Evolutionary conservation across 2,888 invertebrate genomes (phyloP).

Genomic region (Eristalis arbustorum): DNA sequence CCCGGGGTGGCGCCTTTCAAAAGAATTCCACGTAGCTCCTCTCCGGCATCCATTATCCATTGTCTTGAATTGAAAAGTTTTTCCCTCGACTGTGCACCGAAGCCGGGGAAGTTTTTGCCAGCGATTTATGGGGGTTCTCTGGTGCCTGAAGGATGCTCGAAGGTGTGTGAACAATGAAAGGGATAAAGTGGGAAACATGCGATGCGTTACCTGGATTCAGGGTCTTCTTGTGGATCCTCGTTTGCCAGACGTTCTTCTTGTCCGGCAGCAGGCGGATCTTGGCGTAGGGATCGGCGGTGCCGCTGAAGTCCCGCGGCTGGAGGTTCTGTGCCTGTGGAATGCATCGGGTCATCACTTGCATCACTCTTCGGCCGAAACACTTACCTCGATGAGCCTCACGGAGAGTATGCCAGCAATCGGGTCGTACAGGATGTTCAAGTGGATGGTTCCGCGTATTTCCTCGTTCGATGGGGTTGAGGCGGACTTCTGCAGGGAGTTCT

Average conservation of each 20-base stretch:
- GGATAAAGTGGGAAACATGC: slow-evolving; percentile 27
- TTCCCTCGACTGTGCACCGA: slow-evolving; percentile 22
- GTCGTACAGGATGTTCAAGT: slow-evolving; percentile 84
- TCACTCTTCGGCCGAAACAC: neutral
- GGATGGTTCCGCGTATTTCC: slow-evolving; percentile 84
- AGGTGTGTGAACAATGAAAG: neutral
- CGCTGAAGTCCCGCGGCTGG: slow-evolving; percentile 83
- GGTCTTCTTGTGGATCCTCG: slow-evolving; percentile 84
- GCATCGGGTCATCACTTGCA: neutral
- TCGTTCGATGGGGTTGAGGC: slow-evolving; percentile 76
- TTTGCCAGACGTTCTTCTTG: slow-evolving; percentile 84
- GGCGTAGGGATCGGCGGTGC: slow-evolving; percentile 85
- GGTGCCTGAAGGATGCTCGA: neutral
- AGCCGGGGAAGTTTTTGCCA: slow-evolving; percentile 5
- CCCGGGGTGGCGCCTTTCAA: neutral
- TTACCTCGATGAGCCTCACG: slow-evolving; percentile 84
- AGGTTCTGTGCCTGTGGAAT: slow-evolving; percentile 81
- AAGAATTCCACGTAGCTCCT: neutral
- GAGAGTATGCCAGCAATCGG: slow-evolving; percentile 84
- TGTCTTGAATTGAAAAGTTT: slow-evolving; percentile 1
- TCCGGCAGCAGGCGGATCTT: slow-evolving; percentile 84
- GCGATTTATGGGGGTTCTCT: slow-evolving; percentile 29
- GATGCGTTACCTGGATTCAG: slow-evolving; percentile 82
- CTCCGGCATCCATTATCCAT: neutral
- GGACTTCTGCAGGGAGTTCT: slow-evolving; percentile 78